Base-by-base conservation (phyloP, 2,113 vertebrate species). In the Bettongia penicillata region DNA sequence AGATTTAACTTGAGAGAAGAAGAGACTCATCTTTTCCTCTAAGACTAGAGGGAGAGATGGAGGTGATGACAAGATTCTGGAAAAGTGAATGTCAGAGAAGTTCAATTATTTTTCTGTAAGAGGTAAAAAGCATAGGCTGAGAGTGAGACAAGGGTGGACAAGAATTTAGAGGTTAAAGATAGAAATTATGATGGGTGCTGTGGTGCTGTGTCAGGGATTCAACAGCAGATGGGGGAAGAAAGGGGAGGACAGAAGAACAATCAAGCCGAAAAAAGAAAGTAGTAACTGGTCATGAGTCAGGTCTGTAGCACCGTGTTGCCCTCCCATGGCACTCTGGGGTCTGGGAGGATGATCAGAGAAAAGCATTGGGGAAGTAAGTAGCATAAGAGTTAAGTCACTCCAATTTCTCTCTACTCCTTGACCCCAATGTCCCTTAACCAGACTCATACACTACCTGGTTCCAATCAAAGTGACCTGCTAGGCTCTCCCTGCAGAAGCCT, bases 1-100 rank as follows among this genome's bases (percentile, higher is more conserved):
- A 89, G 89, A n/a, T 61, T 94, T 48, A 53, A 16, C 11, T 50
- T 24, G 53, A 55, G 89, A 96, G 90, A 48, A n/a, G 61, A 61
- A 22, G 24, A 55, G 5, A 43, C 48, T 92, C n/a, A 93, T 93
- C 89, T 96, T 51, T 89, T 89, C 95, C 91, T 95, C n/a, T 93
- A 57, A 96, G 93, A 52, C 49, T 90, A 51, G 94, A 92, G 22
- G 50, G 9, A 84, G 93, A 94, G 26, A n/a, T 50, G 55, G 25
- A 26, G 92, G 53, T 91, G 91, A 84, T 2, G 28, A 4, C 23
- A 31, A 49, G 53, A 49, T 94, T 28, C 94, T 61, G 52, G 55
- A 9, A 0, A 12, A 89, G 28, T 49, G 92, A 25, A 28, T 1
- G 52, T 47, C 3, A 57, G n/a, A n/a, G 22, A 0, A 0, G 10